phyloP scores from a whole-genome alignment of 1,140 invertebrate species.

The Sinella curviseta region DNA sequence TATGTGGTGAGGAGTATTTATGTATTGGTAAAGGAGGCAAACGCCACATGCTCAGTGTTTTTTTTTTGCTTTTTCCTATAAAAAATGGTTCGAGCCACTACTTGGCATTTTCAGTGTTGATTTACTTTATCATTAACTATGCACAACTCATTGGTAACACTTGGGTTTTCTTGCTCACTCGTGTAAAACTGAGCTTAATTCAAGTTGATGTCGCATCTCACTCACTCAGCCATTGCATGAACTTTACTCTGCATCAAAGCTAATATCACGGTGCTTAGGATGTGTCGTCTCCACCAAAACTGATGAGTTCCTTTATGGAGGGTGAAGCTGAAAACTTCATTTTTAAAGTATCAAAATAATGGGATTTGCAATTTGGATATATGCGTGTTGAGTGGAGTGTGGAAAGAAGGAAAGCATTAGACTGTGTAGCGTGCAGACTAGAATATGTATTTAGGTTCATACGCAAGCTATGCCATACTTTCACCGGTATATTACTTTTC shows the following conservation, averaged over 20 bases:
- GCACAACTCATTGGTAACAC: conserved; percentile 6
- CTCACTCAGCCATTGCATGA: neutral
- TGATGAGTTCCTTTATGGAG: conserved; percentile 13
- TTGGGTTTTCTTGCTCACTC: conserved; percentile 14
- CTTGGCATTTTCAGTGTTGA: conserved; percentile 27
- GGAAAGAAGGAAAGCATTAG: neutral
- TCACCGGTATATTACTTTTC: no score
- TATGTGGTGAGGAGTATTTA: no score
- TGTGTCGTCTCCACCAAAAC: neutral
- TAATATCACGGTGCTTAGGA: conserved; percentile 19
- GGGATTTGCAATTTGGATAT: conserved; percentile 5
- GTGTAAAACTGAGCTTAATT: conserved; percentile 18
- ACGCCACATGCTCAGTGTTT: no score
- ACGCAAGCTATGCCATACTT: no score
- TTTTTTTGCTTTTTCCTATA: neutral
- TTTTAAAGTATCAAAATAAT: conserved; percentile 21
- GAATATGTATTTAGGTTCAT: neutral
- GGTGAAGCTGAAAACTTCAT: conserved; percentile 13
- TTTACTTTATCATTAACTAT: conserved; percentile 22
- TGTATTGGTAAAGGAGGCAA: no score
- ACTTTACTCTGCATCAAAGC: neutral
- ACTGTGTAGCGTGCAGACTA: neutral
- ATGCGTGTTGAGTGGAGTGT: neutral
- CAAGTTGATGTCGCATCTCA: conserved; percentile 13
- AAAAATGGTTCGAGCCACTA: neutral